Conservation (phyloP, 2,113 vertebrate species). For the Climacteris rufus region DNA sequence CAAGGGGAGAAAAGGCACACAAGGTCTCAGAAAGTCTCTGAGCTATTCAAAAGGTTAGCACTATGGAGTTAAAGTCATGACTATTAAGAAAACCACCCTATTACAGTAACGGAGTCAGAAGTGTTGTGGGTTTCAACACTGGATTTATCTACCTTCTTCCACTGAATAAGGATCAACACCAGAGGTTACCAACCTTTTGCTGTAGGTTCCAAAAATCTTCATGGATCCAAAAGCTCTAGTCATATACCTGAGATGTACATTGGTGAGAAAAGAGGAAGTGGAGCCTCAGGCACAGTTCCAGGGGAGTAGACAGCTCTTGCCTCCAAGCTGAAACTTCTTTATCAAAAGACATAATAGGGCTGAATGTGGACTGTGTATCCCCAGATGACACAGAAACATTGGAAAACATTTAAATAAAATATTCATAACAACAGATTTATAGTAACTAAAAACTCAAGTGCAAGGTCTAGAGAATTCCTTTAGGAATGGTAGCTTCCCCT, state of each 20-base stretch:
- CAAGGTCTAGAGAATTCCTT: background rate
- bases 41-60: background rate
- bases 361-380: background rate
- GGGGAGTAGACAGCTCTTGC: background rate
- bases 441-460: background rate
- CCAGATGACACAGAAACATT: background rate
- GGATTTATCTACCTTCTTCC: background rate
- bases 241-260: background rate
- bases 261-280: background rate
- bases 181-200: background rate
- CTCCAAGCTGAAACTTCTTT: background rate
- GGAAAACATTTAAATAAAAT: background rate
- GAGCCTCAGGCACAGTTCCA: background rate
- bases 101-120: background rate
- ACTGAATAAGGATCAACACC: background rate
- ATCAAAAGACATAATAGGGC: background rate
- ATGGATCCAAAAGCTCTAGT: background rate
- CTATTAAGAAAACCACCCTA: background rate
- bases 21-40: background rate
- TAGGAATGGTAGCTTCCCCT: background rate
- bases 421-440: background rate
- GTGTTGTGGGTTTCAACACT: background rate
- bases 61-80: background rate
- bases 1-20: background rate
- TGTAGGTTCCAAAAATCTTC: background rate